phyloP scores from a whole-genome alignment of 2,888 invertebrate genomes.

The Brachypterus glaber region DNA sequence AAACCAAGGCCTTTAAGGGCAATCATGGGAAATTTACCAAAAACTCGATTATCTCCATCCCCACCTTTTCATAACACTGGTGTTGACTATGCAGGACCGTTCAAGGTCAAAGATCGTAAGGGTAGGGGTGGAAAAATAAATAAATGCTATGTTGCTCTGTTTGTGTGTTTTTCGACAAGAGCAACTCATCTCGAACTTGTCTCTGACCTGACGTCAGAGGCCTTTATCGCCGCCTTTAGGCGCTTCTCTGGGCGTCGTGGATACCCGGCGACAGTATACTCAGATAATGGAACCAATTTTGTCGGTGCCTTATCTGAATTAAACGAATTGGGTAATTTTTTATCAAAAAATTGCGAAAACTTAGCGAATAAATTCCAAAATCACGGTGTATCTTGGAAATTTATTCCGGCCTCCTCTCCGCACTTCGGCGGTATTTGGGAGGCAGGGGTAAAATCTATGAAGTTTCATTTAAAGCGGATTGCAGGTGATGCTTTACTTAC shows the following conservation, averaged over 20 bases:
- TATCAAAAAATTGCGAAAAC: too few relatives aligned
- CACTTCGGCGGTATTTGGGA: too few relatives aligned
- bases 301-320: too few relatives aligned
- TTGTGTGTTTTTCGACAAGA: slow-evolving; percentile 21
- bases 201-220: slow-evolving; percentile 13
- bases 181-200: slow-evolving; percentile 21
- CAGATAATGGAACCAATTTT: slow-evolving; percentile 23
- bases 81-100: slow-evolving; percentile 25
- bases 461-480: too few relatives aligned
- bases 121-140: slow-evolving; percentile 14
- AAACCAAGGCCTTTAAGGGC: slow-evolving; percentile 17
- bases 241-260: slow-evolving; percentile 20
- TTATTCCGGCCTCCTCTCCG: too few relatives aligned
- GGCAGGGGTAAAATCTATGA: too few relatives aligned
- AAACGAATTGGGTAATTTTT: too few relatives aligned
- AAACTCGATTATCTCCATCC: slow-evolving; percentile 14
- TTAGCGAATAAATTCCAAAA: too few relatives aligned
- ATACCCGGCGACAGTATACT: slow-evolving; percentile 15
- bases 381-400: too few relatives aligned
- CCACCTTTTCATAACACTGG: slow-evolving; percentile 24
- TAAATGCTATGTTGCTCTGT: slow-evolving; percentile 21
- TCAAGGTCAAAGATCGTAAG: slow-evolving; percentile 23
- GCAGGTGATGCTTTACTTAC: too few relatives aligned
- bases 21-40: slow-evolving; percentile 25
- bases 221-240: slow-evolving; percentile 18